phyloP scores from a whole-genome alignment of 2,113 vertebrate species.

The Paradoxurus hermaphroditus region DNA sequence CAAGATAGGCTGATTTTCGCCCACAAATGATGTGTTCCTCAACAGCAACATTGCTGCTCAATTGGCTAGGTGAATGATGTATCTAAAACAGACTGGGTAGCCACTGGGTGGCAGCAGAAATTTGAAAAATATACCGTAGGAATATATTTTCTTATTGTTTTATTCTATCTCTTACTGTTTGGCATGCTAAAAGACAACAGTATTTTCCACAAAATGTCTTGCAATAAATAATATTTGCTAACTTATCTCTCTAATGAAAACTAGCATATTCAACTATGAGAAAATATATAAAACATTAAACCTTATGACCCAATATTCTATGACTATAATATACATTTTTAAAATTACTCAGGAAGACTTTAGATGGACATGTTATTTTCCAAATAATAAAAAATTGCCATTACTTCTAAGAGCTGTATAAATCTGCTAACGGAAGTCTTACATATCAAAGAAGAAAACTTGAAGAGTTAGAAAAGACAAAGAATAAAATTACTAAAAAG shows the following conservation, averaged over 20 bases:
- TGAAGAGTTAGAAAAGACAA: slow-evolving; percentile 32
- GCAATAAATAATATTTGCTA: neutral
- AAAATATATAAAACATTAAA: slow-evolving; percentile 31
- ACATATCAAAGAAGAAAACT: neutral
- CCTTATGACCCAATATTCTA: neutral
- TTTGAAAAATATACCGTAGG: slow-evolving; percentile 73
- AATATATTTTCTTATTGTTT: slow-evolving; percentile 58
- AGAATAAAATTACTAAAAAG: neutral
- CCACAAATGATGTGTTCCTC: neutral
- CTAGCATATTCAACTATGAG: neutral
- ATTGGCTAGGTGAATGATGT: neutral
- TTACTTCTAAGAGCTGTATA: slow-evolving; percentile 5
- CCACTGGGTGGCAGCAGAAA: slow-evolving; percentile 79
- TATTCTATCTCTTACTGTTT: slow-evolving; percentile 60
- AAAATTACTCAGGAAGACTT: slow-evolving; percentile 71
- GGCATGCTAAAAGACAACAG: slow-evolving; percentile 13
- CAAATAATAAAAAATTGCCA: slow-evolving; percentile 31
- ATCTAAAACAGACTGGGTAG: neutral
- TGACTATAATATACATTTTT: slow-evolving; percentile 62
- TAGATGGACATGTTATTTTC: slow-evolving; percentile 40
- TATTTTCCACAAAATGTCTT: neutral
- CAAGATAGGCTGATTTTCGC: neutral
- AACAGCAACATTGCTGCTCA: neutral
- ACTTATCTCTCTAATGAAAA: neutral
- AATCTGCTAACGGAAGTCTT: neutral